Conservation (phyloP, 2,113 vertebrate species). For the Todiramphus saurophagus region DNA sequence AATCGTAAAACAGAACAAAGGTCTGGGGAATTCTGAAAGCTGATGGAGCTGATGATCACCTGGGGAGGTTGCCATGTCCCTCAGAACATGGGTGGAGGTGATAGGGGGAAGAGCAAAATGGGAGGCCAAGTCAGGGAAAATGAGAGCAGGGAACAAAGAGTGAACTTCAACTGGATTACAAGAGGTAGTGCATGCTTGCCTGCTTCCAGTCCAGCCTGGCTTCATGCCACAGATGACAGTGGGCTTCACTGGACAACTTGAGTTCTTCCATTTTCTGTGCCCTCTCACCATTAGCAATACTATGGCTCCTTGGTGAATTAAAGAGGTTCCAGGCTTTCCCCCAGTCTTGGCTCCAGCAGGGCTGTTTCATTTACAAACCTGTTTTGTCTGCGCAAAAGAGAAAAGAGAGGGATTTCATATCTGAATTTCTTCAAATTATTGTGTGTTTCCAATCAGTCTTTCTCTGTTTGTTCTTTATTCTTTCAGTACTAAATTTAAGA, state of each 20-base stretch:
- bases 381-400: background rate
- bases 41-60: background rate
- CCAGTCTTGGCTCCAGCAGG: background rate
- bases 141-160: background rate
- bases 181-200: background rate
- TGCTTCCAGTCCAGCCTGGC: background rate
- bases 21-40: background rate
- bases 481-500: background rate
- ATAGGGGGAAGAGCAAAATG: background rate
- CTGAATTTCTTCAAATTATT: background rate
- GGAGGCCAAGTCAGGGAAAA: background rate
- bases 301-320: background rate
- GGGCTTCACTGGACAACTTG: background rate
- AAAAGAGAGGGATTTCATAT: background rate
- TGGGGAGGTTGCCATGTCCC: background rate
- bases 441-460: background rate
- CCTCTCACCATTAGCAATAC: background rate
- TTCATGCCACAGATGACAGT: rapidly evolving
- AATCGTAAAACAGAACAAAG: background rate
- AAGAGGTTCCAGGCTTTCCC: background rate
- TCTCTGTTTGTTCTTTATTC: background rate
- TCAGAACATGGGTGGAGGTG: background rate
- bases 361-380: background rate
- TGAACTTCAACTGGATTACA: background rate
- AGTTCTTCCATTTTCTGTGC: background rate